A percentile compares a stretch with the other conserved stretches of the same genome.
phyloP scores from a whole-genome alignment of 2,888 invertebrate species.

The Apantesis nais region DNA sequence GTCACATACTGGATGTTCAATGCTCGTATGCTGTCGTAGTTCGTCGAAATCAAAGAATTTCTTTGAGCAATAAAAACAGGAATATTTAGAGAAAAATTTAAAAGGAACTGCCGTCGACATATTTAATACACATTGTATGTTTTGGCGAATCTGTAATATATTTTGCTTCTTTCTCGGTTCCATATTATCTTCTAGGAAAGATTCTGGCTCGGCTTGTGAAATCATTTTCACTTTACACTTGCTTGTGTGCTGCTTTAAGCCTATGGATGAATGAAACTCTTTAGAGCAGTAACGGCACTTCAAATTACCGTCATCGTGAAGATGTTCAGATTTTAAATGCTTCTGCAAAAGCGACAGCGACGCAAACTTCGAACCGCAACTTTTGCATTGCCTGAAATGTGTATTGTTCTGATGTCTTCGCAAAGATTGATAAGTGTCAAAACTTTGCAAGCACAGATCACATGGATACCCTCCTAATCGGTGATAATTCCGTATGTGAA shows the following conservation, averaged over 20 bases:
- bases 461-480: slow-evolving; percentile 67
- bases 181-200: slow-evolving; percentile 40
- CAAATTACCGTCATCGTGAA: slow-evolving; percentile 54
- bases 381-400: slow-evolving; percentile 69
- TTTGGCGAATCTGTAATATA: slow-evolving; percentile 66
- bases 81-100: slow-evolving; percentile 71
- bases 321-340: slow-evolving; percentile 66
- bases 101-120: slow-evolving; percentile 79
- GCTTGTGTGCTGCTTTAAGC: slow-evolving; percentile 64
- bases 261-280: slow-evolving; percentile 63
- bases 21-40: slow-evolving; percentile 63
- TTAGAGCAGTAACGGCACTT: slow-evolving; percentile 71
- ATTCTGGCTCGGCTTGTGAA: slow-evolving; percentile 41
- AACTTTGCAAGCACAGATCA: slow-evolving; percentile 62
- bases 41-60: slow-evolving; percentile 73
- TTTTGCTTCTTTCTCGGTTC: slow-evolving; percentile 64
- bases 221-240: slow-evolving; percentile 65
- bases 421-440: slow-evolving; percentile 52
- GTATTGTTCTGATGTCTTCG: slow-evolving; percentile 60
- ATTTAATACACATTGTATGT: slow-evolving; percentile 73
- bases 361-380: slow-evolving; percentile 62
- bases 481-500: slow-evolving; percentile 66
- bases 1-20: slow-evolving; percentile 72
- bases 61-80: slow-evolving; percentile 75
- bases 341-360: slow-evolving; percentile 60